Evolutionary conservation across 2,113 vertebrate species (phyloP).

Genomic region (Neolamprologus cancellatus): DNA sequence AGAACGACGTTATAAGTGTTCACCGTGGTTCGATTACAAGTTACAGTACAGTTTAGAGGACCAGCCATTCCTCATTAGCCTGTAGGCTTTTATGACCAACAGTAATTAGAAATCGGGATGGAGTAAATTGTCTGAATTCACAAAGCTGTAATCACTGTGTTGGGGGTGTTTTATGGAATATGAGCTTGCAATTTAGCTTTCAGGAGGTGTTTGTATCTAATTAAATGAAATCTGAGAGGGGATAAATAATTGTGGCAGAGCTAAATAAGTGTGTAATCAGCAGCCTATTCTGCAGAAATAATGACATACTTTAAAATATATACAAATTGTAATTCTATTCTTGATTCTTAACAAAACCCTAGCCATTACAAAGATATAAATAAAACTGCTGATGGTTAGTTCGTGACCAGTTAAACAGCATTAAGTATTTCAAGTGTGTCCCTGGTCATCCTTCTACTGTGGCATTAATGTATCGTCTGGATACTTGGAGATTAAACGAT

Average conservation of each 20-base stretch:
- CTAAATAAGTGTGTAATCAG: neutral
- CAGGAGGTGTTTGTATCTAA: neutral
- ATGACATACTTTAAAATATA: neutral
- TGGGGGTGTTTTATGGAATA: neutral
- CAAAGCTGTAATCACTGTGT: neutral
- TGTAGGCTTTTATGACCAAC: neutral
- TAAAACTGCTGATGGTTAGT: neutral
- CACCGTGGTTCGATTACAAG: neutral
- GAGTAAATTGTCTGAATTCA: neutral
- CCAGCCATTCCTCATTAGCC: neutral
- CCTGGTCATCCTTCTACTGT: slow-evolving; percentile 5
- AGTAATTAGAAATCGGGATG: neutral
- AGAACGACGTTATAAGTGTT: neutral
- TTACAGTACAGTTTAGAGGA: neutral
- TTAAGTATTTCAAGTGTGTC: neutral
- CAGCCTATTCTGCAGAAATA: neutral
- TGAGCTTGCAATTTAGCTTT: neutral
- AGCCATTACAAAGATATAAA: neutral
- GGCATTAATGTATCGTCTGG: slow-evolving; percentile 35
- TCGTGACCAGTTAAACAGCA: neutral
- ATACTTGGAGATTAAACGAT: slow-evolving; percentile 43
- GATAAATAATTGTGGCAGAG: neutral
- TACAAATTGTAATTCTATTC: neutral
- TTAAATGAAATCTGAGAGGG: neutral
- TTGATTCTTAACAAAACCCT: neutral